A percentile compares a stretch with the other conserved stretches of the same genome.
Evolutionary conservation across 1,140 invertebrate species (phyloP).

Genomic region (Goniozus legneri): DNA sequence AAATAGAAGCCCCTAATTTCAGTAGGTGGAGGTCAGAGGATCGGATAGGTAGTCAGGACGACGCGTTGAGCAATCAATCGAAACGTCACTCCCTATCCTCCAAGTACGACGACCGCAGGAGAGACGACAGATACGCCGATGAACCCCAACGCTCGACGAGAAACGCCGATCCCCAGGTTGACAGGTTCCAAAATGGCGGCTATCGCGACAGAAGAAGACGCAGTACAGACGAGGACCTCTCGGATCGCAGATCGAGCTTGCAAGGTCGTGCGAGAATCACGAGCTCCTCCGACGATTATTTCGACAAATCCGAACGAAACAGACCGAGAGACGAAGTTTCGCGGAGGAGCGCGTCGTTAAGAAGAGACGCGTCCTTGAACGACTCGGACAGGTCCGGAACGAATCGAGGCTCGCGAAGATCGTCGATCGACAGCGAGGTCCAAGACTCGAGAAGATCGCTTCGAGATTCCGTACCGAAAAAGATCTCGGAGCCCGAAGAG

Average conservation of each 20-base stretch:
- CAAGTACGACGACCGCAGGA: constrained; percentile 19
- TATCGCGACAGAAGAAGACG: constrained; percentile 23
- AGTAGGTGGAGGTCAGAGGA: constrained; percentile 45
- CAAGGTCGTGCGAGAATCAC: constrained; percentile 26
- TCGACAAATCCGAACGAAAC: constrained; percentile 24
- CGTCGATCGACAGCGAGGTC: constrained; percentile 21
- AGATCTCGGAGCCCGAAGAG: not conserved
- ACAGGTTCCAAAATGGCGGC: constrained; percentile 15
- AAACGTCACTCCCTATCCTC: constrained; percentile 16
- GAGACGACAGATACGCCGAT: constrained; percentile 22
- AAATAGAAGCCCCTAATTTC: too few species aligned
- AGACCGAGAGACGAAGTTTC: constrained; percentile 13
- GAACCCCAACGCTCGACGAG: constrained; percentile 16
- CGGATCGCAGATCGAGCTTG: constrained; percentile 26
- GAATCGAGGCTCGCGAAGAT: constrained; percentile 15
- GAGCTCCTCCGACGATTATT: constrained; percentile 45
- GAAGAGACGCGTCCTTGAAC: constrained; percentile 11
- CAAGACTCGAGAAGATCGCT: not conserved
- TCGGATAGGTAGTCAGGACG: constrained; percentile 32
- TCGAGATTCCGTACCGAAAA: constrained; percentile 8
- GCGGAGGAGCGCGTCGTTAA: constrained; percentile 12
- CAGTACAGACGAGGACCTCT: constrained; percentile 41
- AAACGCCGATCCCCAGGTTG: constrained; percentile 9
- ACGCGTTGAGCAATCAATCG: constrained; percentile 34
- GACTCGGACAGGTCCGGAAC: constrained; percentile 14